Conservation (phyloP, 1,140 invertebrate species). For the Cephus cinctus region DNA sequence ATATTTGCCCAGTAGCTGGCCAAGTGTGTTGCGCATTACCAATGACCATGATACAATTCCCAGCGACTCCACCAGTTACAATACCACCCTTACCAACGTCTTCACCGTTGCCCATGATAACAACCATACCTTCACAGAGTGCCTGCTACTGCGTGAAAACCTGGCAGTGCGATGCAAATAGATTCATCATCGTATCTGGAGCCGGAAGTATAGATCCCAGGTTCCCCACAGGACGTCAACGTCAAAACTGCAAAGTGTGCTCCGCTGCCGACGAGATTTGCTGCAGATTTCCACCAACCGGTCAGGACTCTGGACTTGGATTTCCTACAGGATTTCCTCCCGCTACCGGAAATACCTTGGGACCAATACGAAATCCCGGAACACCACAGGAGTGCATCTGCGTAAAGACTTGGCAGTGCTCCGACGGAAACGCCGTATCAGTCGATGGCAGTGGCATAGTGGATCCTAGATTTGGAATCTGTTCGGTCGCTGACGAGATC, state of each 20-base stretch:
- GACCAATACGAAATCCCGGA: slow-evolving; percentile 22
- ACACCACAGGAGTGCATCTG: slow-evolving; percentile 42
- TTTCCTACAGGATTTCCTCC: slow-evolving; percentile 2
- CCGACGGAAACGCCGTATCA: slow-evolving; percentile 23
- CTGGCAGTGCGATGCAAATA: slow-evolving; percentile 11
- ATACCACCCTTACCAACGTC: slow-evolving; percentile 5
- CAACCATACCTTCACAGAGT: background rate
- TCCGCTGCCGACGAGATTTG: slow-evolving; percentile 21
- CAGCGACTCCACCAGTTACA: background rate
- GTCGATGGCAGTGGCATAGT: slow-evolving; percentile 31
- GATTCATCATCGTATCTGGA: slow-evolving; percentile 12
- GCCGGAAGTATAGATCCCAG: slow-evolving; percentile 25
- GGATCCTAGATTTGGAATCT: slow-evolving; percentile 42
- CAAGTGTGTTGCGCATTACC: slow-evolving; percentile 26
- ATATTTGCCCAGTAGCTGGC: slow-evolving; percentile 16
- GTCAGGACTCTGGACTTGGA: slow-evolving; percentile 11
- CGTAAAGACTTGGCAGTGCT: slow-evolving; percentile 30
- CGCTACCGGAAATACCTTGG: background rate
- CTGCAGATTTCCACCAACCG: slow-evolving; percentile 20
- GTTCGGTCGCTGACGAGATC: slow-evolving; percentile 31
- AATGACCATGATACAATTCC: background rate
- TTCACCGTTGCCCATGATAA: background rate
- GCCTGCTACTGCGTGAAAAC: slow-evolving; percentile 10
- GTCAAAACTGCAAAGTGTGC: slow-evolving; percentile 10
- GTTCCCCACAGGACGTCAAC: slow-evolving; percentile 19